A percentile compares a stretch with the other conserved stretches of the same genome.
Conservation (phyloP, 1,140 invertebrate genomes). For the Maconellicoccus hirsutus region DNA sequence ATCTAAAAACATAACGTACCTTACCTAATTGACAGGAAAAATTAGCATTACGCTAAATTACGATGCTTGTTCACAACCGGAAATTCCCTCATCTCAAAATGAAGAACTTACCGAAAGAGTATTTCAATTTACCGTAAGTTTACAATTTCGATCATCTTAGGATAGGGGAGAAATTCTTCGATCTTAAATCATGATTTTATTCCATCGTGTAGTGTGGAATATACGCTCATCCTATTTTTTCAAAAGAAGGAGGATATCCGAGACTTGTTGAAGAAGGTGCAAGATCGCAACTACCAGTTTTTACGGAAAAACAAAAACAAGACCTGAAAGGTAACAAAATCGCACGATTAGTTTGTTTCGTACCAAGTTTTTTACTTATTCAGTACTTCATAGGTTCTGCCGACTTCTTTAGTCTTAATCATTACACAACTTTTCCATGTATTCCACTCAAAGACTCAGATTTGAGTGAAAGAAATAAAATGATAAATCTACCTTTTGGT, state of each 20-base stretch:
- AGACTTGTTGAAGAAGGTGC: conserved; percentile 37
- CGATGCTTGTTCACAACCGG: conserved; percentile 36
- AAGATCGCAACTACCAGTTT: conserved; percentile 47
- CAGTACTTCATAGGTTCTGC: conserved; percentile 35
- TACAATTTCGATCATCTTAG: conserved; percentile 47
- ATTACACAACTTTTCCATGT: conserved; percentile 38
- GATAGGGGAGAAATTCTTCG: too few species aligned
- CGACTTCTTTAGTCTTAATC: conserved; percentile 50
- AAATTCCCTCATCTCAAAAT: conserved; percentile 34
- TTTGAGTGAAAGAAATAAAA: too few species aligned
- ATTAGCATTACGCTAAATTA: conserved; percentile 41
- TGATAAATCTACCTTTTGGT: background rate
- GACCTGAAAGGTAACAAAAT: conserved; percentile 40
- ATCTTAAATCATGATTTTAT: too few species aligned
- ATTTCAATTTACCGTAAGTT: conserved; percentile 47
- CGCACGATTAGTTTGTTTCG: background rate
- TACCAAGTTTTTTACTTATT: background rate
- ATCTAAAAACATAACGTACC: background rate
- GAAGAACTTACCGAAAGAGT: conserved; percentile 42
- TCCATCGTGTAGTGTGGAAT: conserved; percentile 41
- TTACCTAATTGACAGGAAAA: conserved; percentile 35
- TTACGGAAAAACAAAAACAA: conserved; percentile 43
- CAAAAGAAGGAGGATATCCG: conserved; percentile 46
- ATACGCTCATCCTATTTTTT: conserved; percentile 48
- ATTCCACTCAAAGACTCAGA: background rate